Conservation (phyloP, 1,140 invertebrate genomes). For the Diorhabda sublineata region DNA sequence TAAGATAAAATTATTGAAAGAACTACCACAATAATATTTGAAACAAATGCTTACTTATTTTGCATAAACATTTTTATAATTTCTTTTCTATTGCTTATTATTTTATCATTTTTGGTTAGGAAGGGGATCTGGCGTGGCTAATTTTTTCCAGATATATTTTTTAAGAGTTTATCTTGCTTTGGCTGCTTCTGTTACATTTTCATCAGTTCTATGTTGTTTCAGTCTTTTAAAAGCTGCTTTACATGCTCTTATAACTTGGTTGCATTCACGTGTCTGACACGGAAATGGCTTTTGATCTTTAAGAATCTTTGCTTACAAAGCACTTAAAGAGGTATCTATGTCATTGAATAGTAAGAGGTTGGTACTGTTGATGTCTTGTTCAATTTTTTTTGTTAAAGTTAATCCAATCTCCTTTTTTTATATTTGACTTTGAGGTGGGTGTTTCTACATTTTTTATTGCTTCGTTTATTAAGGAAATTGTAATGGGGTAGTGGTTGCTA, state of each 20-base stretch:
- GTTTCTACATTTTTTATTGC: no score
- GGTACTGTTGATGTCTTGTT: background rate
- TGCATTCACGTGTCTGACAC: background rate
- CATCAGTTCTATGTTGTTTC: background rate
- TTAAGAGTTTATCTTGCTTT: background rate
- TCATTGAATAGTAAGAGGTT: background rate
- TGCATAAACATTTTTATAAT: no score
- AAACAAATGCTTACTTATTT: no score
- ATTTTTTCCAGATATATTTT: background rate
- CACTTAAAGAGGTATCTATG: background rate
- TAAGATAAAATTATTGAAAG: no score
- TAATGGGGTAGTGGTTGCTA: no score
- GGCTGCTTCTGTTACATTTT: background rate
- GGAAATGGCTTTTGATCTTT: no score
- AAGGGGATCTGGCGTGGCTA: no score
- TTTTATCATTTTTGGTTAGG: no score
- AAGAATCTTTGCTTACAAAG: background rate
- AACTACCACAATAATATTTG: no score
- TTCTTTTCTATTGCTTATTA: no score
- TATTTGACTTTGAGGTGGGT: background rate
- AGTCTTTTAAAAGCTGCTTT: background rate
- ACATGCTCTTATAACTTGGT: background rate
- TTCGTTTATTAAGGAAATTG: no score
- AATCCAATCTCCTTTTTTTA: background rate
- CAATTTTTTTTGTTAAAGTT: background rate